These are phyloP conservation scores for Pegoplata infirma DNA, from an alignment of 2,888 invertebrate genomes.

Conservation along the genomic window DNA sequence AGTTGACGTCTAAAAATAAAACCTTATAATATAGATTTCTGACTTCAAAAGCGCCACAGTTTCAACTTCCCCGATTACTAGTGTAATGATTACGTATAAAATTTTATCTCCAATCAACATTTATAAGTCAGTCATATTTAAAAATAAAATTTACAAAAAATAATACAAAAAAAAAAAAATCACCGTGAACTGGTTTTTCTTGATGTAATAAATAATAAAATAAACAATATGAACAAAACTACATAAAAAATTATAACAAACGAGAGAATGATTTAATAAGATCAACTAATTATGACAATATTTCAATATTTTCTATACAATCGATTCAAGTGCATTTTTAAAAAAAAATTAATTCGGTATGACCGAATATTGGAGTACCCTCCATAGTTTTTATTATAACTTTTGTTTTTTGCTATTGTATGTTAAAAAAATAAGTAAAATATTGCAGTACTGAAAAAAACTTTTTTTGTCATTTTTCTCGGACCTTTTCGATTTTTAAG, in stretches of 20 bases:
- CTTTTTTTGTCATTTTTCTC: no score
- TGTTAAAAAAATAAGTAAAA: no score
- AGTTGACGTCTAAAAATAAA: no score
- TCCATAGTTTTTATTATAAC: no score
- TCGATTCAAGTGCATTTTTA: neutral
- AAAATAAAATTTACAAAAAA: neutral
- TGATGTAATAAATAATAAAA: conserved; percentile 11
- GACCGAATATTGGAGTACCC: no score
- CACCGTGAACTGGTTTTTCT: conserved; percentile 38
- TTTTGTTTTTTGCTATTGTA: no score
- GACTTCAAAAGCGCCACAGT: no score
- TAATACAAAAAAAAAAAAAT: conserved; percentile 4
- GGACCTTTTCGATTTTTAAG: no score
- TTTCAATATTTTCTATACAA: neutral
- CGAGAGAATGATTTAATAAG: conserved; percentile 35
- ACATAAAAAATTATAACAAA: conserved; percentile 5
- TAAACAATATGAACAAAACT: neutral
- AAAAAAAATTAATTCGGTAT: no score
- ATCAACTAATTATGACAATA: conserved; percentile 35
- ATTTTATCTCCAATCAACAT: neutral
- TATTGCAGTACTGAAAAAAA: no score
- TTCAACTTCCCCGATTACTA: neutral
- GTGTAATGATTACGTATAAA: neutral
- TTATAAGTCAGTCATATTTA: neutral
- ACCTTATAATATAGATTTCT: no score